These are phyloP conservation scores for Toxostoma redivivum DNA, from an alignment of 2,113 vertebrate species.

Conservation along the genomic window DNA sequence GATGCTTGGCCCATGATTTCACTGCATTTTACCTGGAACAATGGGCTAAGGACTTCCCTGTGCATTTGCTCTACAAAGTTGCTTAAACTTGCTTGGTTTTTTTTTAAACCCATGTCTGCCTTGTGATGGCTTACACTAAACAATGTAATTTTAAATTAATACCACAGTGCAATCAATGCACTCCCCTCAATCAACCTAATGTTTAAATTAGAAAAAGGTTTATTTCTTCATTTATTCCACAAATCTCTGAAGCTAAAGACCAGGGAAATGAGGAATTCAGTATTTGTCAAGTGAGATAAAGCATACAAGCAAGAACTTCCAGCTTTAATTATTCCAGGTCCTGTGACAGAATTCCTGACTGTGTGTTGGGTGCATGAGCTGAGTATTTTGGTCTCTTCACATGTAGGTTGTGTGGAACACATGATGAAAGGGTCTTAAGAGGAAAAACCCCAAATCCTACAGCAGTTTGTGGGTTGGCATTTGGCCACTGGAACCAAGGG, in stretches of 20 bases:
- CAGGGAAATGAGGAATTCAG: neutral
- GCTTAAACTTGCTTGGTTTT: neutral
- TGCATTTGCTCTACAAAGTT: neutral
- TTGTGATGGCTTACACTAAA: neutral
- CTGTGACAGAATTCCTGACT: neutral
- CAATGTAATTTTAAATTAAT: neutral
- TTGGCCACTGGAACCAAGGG: neutral
- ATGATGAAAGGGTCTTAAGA: neutral
- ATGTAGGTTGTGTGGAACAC: neutral
- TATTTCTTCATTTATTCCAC: neutral
- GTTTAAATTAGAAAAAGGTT: neutral
- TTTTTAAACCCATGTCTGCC: rapidly evolving
- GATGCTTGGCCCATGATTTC: neutral
- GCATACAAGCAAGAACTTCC: neutral
- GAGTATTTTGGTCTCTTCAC: neutral
- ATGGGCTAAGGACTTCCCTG: neutral
- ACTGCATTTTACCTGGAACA: neutral
- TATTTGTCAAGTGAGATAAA: neutral
- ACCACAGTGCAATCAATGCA: neutral
- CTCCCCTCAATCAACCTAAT: neutral
- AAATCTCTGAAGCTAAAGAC: neutral
- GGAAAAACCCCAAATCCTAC: neutral
- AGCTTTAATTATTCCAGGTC: neutral
- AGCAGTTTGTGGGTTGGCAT: neutral
- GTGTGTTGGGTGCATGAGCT: neutral